Conservation (phyloP, 2,797 vertebrate genomes). For the Peromyscus eremicus region DNA sequence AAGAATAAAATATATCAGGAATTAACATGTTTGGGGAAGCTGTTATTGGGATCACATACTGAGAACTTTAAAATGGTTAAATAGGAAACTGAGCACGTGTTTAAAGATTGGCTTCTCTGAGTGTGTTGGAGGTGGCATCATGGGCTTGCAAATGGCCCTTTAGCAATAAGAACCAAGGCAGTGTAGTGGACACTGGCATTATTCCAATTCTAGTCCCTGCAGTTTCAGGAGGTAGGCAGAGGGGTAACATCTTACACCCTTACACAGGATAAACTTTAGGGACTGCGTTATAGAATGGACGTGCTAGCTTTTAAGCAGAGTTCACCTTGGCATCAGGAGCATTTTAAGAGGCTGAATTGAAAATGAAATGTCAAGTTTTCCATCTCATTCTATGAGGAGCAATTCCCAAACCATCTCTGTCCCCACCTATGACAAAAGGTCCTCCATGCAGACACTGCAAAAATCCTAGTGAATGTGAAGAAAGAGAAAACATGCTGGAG, state of each 20-base stretch:
- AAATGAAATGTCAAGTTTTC: background rate
- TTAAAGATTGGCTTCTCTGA: background rate
- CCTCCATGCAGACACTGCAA: no score
- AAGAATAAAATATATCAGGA: background rate
- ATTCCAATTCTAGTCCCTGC: background rate
- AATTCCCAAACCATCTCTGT: background rate
- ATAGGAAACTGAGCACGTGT: accelerated
- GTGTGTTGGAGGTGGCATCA: background rate
- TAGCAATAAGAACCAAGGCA: background rate
- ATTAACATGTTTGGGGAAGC: background rate
- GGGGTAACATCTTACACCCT: background rate
- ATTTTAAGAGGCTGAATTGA: background rate
- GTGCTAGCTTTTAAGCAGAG: background rate
- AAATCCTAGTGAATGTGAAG: background rate
- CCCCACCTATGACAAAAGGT: accelerated
- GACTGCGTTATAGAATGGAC: background rate
- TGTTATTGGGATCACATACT: no score
- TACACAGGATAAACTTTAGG: background rate
- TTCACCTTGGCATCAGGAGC: background rate
- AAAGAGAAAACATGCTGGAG: background rate
- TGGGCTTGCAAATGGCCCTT: background rate
- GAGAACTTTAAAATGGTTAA: background rate
- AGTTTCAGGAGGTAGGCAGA: background rate
- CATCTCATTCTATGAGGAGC: background rate
- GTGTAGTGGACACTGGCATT: background rate